phyloP scores from a whole-genome alignment of 2,797 vertebrate species.

The Lacerta agilis region DNA sequence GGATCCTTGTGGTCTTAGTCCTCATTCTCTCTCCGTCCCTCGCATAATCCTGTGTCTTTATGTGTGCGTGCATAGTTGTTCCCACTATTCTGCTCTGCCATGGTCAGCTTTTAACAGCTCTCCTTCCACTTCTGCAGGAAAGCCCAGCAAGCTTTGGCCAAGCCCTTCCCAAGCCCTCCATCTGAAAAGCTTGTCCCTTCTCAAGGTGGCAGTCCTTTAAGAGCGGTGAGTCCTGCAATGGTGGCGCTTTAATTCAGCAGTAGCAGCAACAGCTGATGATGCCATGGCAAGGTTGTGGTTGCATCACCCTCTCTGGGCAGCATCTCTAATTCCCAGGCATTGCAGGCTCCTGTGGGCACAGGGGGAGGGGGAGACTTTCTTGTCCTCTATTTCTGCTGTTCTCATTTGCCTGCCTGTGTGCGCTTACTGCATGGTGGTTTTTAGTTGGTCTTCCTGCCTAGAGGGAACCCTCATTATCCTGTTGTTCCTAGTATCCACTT shows the following conservation, averaged over 20 bases:
- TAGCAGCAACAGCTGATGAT: background rate
- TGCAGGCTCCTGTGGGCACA: background rate
- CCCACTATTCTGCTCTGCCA: background rate
- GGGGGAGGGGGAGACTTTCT: background rate
- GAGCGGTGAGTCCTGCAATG: background rate
- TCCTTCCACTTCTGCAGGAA: conserved; percentile 76
- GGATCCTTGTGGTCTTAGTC: background rate
- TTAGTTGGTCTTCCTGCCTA: background rate
- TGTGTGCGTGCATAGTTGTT: too few relatives aligned
- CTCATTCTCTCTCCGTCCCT: background rate
- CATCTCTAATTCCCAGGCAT: too few relatives aligned
- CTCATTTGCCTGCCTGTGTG: background rate
- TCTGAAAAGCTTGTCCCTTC: too few relatives aligned
- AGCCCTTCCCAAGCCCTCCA: conserved; percentile 66
- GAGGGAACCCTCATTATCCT: background rate
- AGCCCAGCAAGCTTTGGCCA: conserved; percentile 74
- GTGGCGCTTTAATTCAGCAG: background rate
- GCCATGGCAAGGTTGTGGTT: background rate
- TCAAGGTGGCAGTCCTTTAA: background rate
- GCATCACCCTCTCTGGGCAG: background rate
- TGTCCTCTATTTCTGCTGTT: background rate
- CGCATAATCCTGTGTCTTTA: too few relatives aligned
- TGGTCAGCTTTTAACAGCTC: background rate
- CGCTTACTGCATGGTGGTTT: background rate
- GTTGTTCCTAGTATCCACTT: background rate